Base-by-base conservation (phyloP, 2,113 vertebrate species). In the Alouatta palliata region DNA sequence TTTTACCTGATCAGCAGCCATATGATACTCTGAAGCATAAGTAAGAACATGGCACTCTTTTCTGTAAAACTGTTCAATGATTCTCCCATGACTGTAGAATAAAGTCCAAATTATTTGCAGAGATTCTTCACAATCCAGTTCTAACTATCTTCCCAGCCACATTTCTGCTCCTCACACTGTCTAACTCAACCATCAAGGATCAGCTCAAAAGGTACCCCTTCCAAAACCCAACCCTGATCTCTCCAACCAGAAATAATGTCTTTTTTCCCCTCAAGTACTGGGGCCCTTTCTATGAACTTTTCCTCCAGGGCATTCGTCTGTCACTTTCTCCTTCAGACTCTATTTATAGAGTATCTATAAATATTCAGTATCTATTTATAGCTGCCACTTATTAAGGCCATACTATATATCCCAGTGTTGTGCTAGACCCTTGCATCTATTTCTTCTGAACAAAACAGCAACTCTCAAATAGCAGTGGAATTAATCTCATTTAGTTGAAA, bases 401-500 rank as follows among this genome's bases (percentile, higher is more conserved):
- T 40, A 49, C 32, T 75, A 54, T 14, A 12, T 76, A 84, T n/a
- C 73, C 37, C 35, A 54, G 37, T 37, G 23, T 76, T 73, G 11
- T 84, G 89, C 16, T 68, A 83, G 58, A 94, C 30, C 43, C 71
- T 75, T 75, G 73, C 14, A 6, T 56, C 27, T 83, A n/a, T 45
- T 94, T 94, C 54, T 85, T 96, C 40, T 58, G 30, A 87, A 43
- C 49, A 86, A 93, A 94, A 64, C 3, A 92, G 45, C 52, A 83
- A 87, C 82, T 93, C 71, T 90, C 37, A 83, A 94, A 68, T 10
- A 88, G 82, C 16, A 94, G 82, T 58, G 71, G 47, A 85, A 96
- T 58, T 76, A 49, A 92, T 54, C 17, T n/a, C 12, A 79, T 68
- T 79, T 77, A 68, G 10, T 61, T 79, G 13, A 8, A 37, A 76